Evolutionary conservation across 2,797 vertebrate genomes (phyloP).

Genomic region (Alectoris magna): DNA sequence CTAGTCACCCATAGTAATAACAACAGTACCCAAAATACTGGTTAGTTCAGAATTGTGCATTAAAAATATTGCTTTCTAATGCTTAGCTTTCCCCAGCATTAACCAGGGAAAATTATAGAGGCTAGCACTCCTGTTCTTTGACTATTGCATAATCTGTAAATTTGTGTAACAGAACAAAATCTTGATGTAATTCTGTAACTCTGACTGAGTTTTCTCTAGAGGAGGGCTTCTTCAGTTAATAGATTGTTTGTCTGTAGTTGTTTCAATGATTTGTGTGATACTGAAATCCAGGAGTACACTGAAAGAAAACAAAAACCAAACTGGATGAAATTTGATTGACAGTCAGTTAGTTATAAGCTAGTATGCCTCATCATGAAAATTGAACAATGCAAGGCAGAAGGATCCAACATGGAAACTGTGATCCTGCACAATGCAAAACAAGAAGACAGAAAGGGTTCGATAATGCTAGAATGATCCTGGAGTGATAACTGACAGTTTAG

Average conservation of each 20-base stretch:
- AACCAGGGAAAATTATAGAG: background rate
- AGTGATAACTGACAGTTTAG: background rate
- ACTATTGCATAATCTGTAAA: background rate
- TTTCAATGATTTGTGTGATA: background rate
- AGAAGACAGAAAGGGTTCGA: background rate
- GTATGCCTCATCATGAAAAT: background rate
- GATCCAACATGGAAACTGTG: background rate
- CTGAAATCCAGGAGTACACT: background rate
- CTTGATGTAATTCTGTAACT: background rate
- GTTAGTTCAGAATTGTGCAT: background rate
- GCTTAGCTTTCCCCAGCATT: background rate
- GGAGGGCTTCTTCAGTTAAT: background rate
- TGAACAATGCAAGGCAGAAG: background rate
- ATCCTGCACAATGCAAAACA: background rate
- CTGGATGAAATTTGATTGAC: background rate
- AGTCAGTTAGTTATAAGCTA: background rate
- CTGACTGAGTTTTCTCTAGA: background rate
- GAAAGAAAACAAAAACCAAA: background rate
- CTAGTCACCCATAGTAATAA: background rate
- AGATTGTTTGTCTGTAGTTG: background rate
- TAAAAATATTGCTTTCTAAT: background rate
- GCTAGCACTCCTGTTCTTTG: background rate
- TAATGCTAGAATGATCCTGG: background rate
- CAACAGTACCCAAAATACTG: background rate
- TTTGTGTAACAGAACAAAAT: background rate